A percentile compares a stretch with the other conserved stretches of the same genome.
phyloP scores from a whole-genome alignment of 2,797 vertebrate species.

The Diceros bicornis region DNA sequence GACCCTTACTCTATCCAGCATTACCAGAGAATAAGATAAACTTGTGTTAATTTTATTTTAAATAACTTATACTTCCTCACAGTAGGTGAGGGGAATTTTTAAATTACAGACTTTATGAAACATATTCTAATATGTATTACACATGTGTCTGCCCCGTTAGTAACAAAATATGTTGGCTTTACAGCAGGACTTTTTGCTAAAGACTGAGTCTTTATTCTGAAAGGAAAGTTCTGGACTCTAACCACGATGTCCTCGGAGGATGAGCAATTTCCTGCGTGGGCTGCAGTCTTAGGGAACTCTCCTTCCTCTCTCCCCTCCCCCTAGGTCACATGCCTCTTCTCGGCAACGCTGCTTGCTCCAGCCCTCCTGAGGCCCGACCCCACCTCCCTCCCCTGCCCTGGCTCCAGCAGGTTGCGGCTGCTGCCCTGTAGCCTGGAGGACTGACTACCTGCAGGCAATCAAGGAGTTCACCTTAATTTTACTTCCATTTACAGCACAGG shows the following conservation, averaged over 20 bases:
- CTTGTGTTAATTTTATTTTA: background rate
- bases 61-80: background rate
- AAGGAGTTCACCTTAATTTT: background rate
- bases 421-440: background rate
- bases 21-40: background rate
- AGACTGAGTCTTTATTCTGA: background rate
- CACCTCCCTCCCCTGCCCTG: accelerated
- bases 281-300: background rate
- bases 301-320: background rate
- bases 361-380: background rate
- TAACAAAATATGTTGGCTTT: background rate
- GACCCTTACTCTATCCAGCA: background rate
- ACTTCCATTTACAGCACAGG: background rate
- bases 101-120: background rate
- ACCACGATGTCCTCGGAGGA: too few species aligned
- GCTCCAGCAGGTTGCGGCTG: background rate
- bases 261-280: accelerated
- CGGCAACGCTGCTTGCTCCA: background rate
- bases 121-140: background rate
- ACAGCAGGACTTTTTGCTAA: background rate
- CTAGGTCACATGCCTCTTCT: background rate
- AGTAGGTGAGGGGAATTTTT: background rate
- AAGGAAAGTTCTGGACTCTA: background rate
- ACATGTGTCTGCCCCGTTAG: background rate
- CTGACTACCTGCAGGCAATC: background rate